Conservation (phyloP, 2,888 invertebrate species). For the Drosophila setosimentum region DNA sequence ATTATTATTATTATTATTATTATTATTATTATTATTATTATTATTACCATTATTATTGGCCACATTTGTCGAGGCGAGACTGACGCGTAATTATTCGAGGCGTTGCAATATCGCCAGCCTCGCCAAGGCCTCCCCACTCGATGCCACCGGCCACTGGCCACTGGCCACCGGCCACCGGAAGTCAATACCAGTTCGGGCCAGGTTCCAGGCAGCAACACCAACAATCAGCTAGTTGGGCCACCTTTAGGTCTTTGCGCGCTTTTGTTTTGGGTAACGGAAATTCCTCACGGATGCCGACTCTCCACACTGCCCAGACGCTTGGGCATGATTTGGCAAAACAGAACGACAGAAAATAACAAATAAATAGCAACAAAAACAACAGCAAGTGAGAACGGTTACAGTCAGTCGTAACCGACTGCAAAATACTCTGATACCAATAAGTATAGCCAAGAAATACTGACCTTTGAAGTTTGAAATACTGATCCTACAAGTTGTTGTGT, state of each 20-base stretch:
- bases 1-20: neutral
- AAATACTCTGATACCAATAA: neutral
- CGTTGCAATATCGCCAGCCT: slow-evolving; percentile 43
- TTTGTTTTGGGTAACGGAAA: slow-evolving; percentile 61
- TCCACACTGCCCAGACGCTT: slow-evolving; percentile 24
- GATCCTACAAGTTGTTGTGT: too few species aligned
- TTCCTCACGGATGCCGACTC: slow-evolving; percentile 46
- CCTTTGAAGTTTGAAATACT: too few species aligned
- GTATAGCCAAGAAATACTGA: neutral
- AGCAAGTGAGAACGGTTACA: neutral
- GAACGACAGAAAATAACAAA: neutral
- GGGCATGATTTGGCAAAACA: slow-evolving; percentile 53
- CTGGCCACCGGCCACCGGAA: slow-evolving; percentile 54
- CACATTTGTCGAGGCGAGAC: slow-evolving; percentile 55
- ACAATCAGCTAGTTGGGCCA: neutral
- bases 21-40: neutral
- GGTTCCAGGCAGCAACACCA: slow-evolving; percentile 10
- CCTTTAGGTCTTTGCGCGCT: slow-evolving; percentile 7
- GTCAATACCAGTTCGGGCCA: slow-evolving; percentile 64
- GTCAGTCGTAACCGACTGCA: neutral
- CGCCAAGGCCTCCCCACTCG: slow-evolving; percentile 61
- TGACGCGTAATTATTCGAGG: slow-evolving; percentile 59
- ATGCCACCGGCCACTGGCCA: slow-evolving; percentile 41
- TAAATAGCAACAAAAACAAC: neutral
- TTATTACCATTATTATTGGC: slow-evolving; percentile 12